phyloP scores from a whole-genome alignment of 2,888 invertebrate species.

The Drosophila subquinaria region DNA sequence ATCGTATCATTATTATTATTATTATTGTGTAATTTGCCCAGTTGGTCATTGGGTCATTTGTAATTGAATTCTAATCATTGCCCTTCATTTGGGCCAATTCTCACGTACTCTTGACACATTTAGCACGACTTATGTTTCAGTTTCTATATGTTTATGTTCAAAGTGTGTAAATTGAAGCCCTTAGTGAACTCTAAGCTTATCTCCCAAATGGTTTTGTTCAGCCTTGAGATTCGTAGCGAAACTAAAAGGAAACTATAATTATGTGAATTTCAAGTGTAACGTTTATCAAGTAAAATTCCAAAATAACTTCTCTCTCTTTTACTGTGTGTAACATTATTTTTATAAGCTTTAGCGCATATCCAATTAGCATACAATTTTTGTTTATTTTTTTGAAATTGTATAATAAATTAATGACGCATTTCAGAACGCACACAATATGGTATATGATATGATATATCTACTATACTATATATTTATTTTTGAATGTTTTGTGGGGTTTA shows the following conservation, averaged over 20 bases:
- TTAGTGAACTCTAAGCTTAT: constrained; percentile 9
- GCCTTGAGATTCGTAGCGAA: constrained; percentile 7
- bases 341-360: constrained; percentile 25
- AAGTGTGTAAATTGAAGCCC: background rate
- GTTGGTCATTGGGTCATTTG: constrained; percentile 23
- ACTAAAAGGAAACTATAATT: constrained; percentile 1
- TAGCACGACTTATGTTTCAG: background rate
- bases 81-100: constrained; percentile 42
- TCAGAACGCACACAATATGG: constrained; percentile 13
- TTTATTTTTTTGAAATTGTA: constrained; percentile 8
- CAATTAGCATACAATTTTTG: background rate
- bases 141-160: background rate
- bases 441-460: constrained; percentile 10
- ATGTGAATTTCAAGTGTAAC: background rate
- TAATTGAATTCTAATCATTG: constrained; percentile 35
- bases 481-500: constrained; percentile 20
- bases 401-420: constrained; percentile 45
- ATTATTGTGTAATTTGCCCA: constrained; percentile 11
- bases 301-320: background rate
- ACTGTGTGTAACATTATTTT: background rate
- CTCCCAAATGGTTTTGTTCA: background rate
- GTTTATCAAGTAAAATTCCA: constrained; percentile 8
- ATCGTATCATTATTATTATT: background rate
- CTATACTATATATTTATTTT: constrained; percentile 7
- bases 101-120: constrained; percentile 65